Evolutionary conservation across 2,888 invertebrate genomes (phyloP).

Genomic region (Catonia carolina): DNA sequence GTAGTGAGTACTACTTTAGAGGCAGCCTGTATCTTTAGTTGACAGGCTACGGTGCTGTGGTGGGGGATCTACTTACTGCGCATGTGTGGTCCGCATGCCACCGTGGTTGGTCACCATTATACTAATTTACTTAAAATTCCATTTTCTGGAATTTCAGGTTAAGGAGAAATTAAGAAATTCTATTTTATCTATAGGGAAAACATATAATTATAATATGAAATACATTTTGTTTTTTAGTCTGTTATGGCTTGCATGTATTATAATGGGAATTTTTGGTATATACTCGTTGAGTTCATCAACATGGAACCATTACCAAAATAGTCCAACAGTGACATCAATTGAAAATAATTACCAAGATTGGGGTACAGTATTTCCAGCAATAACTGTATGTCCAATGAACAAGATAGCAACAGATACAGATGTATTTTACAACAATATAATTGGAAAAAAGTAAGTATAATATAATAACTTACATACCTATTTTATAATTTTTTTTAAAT

Average conservation of each 20-base stretch:
- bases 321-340: constrained; percentile 38
- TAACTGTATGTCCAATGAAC: constrained; percentile 34
- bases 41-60: too few species aligned
- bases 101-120: too few species aligned
- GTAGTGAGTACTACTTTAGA: too few species aligned
- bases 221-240: constrained; percentile 8
- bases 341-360: constrained; percentile 37
- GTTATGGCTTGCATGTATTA: constrained; percentile 12
- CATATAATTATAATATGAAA: not conserved
- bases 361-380: constrained; percentile 36
- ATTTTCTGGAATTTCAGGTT: too few species aligned
- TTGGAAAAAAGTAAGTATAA: too few species aligned
- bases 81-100: too few species aligned
- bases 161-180: too few species aligned
- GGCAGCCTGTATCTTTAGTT: too few species aligned
- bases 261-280: not conserved
- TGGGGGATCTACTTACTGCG: too few species aligned
- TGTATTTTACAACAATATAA: not conserved
- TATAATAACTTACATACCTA: not conserved
- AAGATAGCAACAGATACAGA: constrained; percentile 26
- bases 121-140: too few species aligned
- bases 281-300: constrained; percentile 29
- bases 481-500: too few species aligned
- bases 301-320: constrained; percentile 34
- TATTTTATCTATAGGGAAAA: too few species aligned